A percentile compares a stretch with the other conserved stretches of the same genome.
These are phyloP conservation scores for Mesaphorura yosii DNA, from an alignment of 1,140 invertebrate genomes.

Conservation along the genomic window DNA sequence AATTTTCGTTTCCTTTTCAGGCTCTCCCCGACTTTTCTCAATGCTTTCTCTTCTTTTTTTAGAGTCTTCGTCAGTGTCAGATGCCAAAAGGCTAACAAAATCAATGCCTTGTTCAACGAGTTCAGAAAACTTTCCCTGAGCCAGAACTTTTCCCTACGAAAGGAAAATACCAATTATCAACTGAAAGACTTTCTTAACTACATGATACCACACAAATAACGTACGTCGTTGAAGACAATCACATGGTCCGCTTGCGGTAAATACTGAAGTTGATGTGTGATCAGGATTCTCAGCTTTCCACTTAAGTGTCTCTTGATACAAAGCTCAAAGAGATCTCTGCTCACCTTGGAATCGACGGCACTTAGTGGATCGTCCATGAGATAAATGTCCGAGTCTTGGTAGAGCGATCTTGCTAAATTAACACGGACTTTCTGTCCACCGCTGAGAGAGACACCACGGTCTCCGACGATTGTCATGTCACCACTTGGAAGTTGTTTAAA, in stretches of 20 bases:
- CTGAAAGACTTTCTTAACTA: not conserved
- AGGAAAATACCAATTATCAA: not conserved
- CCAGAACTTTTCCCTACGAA: constrained; percentile 21
- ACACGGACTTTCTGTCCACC: constrained; percentile 50
- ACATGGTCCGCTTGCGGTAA: constrained; percentile 61
- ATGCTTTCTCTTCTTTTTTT: constrained; percentile 8
- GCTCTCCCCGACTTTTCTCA: not conserved
- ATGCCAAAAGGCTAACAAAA: constrained; percentile 25
- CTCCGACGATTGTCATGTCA: constrained; percentile 9
- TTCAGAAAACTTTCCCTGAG: constrained; percentile 20
- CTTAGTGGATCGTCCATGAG: constrained; percentile 45
- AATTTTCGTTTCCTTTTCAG: not conserved
- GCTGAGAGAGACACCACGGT: constrained; percentile 17
- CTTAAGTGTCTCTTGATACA: constrained; percentile 29
- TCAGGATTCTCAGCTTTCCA: constrained; percentile 47
- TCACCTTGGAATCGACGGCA: constrained; percentile 43
- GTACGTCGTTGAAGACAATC: constrained; percentile 56
- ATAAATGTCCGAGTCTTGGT: constrained; percentile 42
- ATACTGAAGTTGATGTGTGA: constrained; percentile 75
- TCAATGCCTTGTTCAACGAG: constrained; percentile 19
- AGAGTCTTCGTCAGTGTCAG: constrained; percentile 9
- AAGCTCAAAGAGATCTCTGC: constrained; percentile 41
- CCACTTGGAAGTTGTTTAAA: constrained; percentile 10
- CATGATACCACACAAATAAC: not conserved
- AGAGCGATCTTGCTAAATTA: constrained; percentile 46